Evolutionary conservation across 92 coral and sea anemone species (phyloP).

Genomic region (Umimayanthus kanabou): DNA sequence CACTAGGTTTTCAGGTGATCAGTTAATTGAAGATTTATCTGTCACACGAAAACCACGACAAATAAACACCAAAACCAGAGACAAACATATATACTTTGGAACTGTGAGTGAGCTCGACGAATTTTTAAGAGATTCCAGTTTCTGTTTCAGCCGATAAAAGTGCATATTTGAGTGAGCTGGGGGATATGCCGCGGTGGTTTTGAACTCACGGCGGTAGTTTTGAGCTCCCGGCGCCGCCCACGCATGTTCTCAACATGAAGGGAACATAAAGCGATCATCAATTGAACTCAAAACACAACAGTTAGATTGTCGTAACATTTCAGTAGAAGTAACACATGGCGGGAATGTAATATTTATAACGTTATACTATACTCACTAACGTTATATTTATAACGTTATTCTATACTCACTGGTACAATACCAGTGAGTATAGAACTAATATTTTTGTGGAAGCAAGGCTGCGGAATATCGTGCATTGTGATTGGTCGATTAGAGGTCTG

Average conservation of each 20-base stretch:
- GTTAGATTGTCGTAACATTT: not conserved
- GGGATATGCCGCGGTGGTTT: not conserved
- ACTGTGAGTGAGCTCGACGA: not conserved
- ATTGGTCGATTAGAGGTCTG: too few relatives aligned
- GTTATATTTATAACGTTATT: too few relatives aligned
- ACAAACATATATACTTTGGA: too few relatives aligned
- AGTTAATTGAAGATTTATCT: not conserved
- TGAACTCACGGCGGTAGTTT: too few relatives aligned
- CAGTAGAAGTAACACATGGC: too few relatives aligned
- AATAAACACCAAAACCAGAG: too few relatives aligned
- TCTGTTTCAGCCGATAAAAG: not conserved
- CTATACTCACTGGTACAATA: too few relatives aligned
- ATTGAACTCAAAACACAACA: not conserved
- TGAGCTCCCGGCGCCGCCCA: not conserved
- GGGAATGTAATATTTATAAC: too few relatives aligned
- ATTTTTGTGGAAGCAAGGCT: too few relatives aligned
- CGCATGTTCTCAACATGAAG: not conserved
- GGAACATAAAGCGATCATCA: not conserved
- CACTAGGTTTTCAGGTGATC: not conserved
- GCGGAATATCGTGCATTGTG: too few relatives aligned
- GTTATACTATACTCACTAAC: too few relatives aligned
- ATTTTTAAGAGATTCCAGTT: not conserved
- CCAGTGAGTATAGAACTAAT: too few relatives aligned
- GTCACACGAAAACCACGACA: not conserved
- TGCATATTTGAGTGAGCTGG: not conserved